Evolutionary conservation across 2,113 vertebrate genomes (phyloP).

Genomic region (Corydoras maculifer): DNA sequence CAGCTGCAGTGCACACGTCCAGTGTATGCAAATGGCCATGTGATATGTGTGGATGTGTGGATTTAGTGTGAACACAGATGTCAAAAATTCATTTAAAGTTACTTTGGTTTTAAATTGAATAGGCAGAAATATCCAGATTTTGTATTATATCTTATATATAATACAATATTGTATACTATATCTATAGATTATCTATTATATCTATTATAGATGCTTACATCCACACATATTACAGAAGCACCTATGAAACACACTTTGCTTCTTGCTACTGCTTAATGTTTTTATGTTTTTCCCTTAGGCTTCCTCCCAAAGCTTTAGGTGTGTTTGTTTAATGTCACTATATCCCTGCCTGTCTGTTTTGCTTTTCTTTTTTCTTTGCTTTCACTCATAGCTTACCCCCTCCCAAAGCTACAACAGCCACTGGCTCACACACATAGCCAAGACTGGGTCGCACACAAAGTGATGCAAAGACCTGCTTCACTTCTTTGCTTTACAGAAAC

Average conservation of each 20-base stretch:
- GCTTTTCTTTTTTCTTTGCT: neutral
- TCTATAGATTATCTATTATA: no score
- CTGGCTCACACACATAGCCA: neutral
- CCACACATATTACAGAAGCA: no score
- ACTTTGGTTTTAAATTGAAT: no score
- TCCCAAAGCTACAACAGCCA: neutral
- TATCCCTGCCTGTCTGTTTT: neutral
- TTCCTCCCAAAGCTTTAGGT: slow-evolving; percentile 12
- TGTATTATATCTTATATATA: no score
- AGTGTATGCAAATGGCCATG: no score
- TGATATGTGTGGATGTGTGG: no score
- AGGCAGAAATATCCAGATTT: no score
- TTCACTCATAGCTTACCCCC: neutral
- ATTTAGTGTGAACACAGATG: no score
- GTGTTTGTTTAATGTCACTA: slow-evolving; percentile 2
- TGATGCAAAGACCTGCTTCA: slow-evolving; percentile 36
- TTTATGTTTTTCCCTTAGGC: neutral
- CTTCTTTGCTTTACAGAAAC: neutral
- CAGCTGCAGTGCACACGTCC: no score
- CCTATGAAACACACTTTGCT: neutral
- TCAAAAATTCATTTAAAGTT: no score
- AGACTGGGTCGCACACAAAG: neutral
- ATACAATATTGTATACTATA: no score
- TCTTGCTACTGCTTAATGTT: neutral
- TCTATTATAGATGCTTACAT: no score